Base-by-base conservation (phyloP, 2,797 vertebrate genomes). In the Cheirogaleus major region DNA sequence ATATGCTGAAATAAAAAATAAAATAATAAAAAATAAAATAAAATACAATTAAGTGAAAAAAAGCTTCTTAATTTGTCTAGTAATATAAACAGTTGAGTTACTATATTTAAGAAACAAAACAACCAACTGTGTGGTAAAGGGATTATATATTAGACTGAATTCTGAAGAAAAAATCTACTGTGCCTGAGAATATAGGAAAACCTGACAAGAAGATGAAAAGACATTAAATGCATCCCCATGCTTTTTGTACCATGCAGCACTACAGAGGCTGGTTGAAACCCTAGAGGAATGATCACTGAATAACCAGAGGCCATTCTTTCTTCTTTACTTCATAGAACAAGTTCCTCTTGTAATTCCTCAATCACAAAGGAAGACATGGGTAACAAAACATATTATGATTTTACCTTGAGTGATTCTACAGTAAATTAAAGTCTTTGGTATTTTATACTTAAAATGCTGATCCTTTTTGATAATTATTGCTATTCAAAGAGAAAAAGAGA, bases 361-460 rank as follows among this genome's bases (percentile, higher is more conserved):
- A 32, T 80, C 45, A 30, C 65, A 82, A 95, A 65, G 52, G 69
- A 69, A 90, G 35, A 43, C 23, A 41, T 11, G 9, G 2, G 2
- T 61, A 95, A 76, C 43, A 91, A 93, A 83, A 48, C 57, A 41
- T 43, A 69, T 78, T 78, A 73, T 78, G 25, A 91, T 27, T 86
- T 92, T 65, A 93, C 55, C 4, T 81, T 63, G 30, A 93, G 13
- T 32, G 27, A 87, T n/a, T 86, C 27, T 63, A 63, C 2, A 79
- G 23, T 14, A 72, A 95, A 73, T 73, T 82, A 61, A 84, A 86
- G 7, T 72, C 27, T 89, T 93, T 82, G 8, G 35, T 11, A 70
- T 86, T 89, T 89, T 76, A 38, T 85, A 13, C 27, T 93, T 91
- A 89, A 93, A 91, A 43, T 57, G 17, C 14, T n/a, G 18, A 80